These are phyloP conservation scores for Lysandra bellargus DNA, from an alignment of 2,888 invertebrate genomes.

Conservation along the genomic window DNA sequence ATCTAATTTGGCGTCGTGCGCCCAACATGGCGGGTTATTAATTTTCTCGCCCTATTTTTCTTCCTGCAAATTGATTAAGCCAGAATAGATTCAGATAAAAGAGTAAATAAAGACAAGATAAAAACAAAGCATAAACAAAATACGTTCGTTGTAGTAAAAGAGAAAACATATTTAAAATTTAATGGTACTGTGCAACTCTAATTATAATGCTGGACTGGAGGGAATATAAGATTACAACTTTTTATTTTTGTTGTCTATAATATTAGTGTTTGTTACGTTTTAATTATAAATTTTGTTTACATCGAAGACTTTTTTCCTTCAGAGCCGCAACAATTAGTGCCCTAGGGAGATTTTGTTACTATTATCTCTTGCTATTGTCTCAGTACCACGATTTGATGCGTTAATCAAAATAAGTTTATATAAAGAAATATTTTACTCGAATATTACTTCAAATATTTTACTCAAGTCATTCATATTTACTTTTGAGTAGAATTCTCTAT, in stretches of 20 bases:
- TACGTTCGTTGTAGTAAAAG: not conserved
- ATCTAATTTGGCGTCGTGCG: not conserved
- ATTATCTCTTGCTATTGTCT: no score
- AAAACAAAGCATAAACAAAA: not conserved
- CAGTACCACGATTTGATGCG: no score
- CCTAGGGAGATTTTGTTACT: not conserved
- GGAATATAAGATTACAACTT: not conserved
- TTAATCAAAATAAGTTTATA: not conserved
- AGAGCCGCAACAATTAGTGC: not conserved
- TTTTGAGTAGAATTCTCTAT: no score
- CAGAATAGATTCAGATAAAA: not conserved
- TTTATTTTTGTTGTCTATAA: not conserved
- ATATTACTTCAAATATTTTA: no score
- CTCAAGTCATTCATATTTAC: no score
- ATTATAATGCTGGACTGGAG: not conserved
- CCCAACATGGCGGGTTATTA: conserved; percentile 18
- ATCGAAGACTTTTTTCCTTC: not conserved
- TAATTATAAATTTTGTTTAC: not conserved
- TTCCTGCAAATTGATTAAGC: not conserved
- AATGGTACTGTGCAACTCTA: not conserved
- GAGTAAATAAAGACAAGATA: not conserved
- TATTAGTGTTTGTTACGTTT: not conserved
- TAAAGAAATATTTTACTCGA: not conserved
- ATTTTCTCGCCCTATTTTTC: not conserved
- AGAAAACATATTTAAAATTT: not conserved